A percentile compares a stretch with the other conserved stretches of the same genome.
Evolutionary conservation across 2,888 invertebrate species (phyloP).

Genomic region (Scaptomyza parva): DNA sequence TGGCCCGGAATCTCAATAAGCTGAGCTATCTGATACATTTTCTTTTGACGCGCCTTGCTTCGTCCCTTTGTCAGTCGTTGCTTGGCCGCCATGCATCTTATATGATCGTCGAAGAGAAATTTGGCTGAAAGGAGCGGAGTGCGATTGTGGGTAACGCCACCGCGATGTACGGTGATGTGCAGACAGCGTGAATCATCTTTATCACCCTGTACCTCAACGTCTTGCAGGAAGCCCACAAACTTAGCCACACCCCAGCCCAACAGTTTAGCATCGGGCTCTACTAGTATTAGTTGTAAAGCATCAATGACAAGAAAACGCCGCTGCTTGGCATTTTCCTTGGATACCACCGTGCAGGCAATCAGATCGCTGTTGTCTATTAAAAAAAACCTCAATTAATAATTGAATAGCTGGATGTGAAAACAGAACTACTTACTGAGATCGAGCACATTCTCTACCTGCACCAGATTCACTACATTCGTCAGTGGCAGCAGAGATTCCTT

Average conservation of each 20-base stretch:
- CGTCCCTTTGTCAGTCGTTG: conserved; percentile 94
- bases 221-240: conserved; percentile 97
- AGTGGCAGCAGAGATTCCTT: conserved; percentile 94
- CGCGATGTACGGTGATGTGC: conserved; percentile 96
- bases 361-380: conserved; percentile 97
- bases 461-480: conserved; percentile 94
- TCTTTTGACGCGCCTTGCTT: conserved; percentile 97
- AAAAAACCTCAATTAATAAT: conserved; percentile 42
- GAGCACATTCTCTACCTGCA: conserved; percentile 96
- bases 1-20: conserved; percentile 92
- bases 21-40: conserved; percentile 97
- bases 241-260: conserved; percentile 99
- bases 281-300: conserved; percentile 96
- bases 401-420: no score
- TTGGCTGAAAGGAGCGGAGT: conserved; percentile 94
- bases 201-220: conserved; percentile 97
- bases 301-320: conserved; percentile 98
- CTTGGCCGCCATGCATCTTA: conserved; percentile 99
- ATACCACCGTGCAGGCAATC: conserved; percentile 97
- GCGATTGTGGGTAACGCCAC: conserved; percentile 88
- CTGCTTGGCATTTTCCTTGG: conserved; percentile 94
- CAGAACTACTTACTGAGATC: conserved; percentile 92
- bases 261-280: conserved; percentile 97
- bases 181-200: conserved; percentile 98
- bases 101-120: conserved; percentile 99